Conservation (phyloP, 2,888 invertebrate species). For the Chromoteleia sp. region DNA sequence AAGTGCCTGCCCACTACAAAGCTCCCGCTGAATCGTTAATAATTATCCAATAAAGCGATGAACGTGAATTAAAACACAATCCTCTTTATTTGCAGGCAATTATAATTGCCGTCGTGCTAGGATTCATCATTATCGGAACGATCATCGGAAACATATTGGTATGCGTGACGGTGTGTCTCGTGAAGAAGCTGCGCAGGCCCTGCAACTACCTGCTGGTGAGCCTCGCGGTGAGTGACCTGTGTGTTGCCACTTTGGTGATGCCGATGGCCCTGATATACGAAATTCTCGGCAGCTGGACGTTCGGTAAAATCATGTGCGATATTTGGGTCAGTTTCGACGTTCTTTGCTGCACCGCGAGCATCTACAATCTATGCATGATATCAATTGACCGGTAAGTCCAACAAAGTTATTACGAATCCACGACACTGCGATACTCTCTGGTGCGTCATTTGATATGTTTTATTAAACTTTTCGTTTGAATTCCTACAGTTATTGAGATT, state of each 20-base stretch:
- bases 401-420: background rate
- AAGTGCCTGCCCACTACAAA: conserved; percentile 9
- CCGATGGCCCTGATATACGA: conserved; percentile 98
- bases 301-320: conserved; percentile 96
- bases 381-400: conserved; percentile 91
- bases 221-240: conserved; percentile 97
- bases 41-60: conserved; percentile 9
- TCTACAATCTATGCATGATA: conserved; percentile 98
- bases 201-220: conserved; percentile 97
- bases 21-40: conserved; percentile 17
- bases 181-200: conserved; percentile 94
- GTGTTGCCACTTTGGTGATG: conserved; percentile 98
- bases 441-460: conserved; percentile 8
- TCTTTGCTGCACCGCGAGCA: conserved; percentile 98
- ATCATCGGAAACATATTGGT: conserved; percentile 96
- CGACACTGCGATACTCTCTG: too few relatives aligned
- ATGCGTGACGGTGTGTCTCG: conserved; percentile 97
- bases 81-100: conserved; percentile 85
- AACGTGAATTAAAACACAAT: background rate
- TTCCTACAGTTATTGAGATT: too few relatives aligned
- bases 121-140: conserved; percentile 91
- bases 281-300: conserved; percentile 96
- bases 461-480: conserved; percentile 20
- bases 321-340: conserved; percentile 99
- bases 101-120: conserved; percentile 89